A percentile compares a stretch with the other conserved stretches of the same genome.
phyloP scores from a whole-genome alignment of 2,888 invertebrate species.

The Eupithecia tripunctaria region DNA sequence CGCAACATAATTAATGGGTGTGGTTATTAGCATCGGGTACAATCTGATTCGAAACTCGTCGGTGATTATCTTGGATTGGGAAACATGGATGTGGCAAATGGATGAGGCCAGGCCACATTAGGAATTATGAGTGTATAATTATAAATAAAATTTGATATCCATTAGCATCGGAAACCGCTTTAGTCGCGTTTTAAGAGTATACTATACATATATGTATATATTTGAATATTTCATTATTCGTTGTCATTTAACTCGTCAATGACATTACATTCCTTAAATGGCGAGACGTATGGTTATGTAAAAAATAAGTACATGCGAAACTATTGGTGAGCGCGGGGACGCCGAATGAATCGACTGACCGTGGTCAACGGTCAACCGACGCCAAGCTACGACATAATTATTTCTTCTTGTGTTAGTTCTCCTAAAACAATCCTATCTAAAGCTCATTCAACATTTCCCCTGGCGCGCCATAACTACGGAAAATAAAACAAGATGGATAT shows the following conservation, averaged over 20 bases:
- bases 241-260: neutral
- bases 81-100: constrained; percentile 13
- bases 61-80: constrained; percentile 65
- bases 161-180: neutral
- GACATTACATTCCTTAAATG: neutral
- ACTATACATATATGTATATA: too few species aligned
- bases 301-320: neutral
- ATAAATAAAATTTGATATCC: neutral
- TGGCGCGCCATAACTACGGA: constrained; percentile 41
- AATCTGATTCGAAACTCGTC: constrained; percentile 78
- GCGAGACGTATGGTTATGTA: too few species aligned
- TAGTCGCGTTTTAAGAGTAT: neutral
- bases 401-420: neutral
- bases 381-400: neutral
- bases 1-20: constrained; percentile 77
- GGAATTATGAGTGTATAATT: neutral
- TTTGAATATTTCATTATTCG: neutral
- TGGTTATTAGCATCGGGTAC: constrained; percentile 78
- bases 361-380: neutral
- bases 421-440: neutral
- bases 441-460: constrained; percentile 19
- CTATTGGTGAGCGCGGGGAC: neutral
- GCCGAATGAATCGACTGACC: neutral
- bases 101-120: neutral
- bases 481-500: constrained; percentile 83